These are phyloP conservation scores for Argya squamiceps DNA, from an alignment of 2,797 vertebrate species.

Conservation along the genomic window DNA sequence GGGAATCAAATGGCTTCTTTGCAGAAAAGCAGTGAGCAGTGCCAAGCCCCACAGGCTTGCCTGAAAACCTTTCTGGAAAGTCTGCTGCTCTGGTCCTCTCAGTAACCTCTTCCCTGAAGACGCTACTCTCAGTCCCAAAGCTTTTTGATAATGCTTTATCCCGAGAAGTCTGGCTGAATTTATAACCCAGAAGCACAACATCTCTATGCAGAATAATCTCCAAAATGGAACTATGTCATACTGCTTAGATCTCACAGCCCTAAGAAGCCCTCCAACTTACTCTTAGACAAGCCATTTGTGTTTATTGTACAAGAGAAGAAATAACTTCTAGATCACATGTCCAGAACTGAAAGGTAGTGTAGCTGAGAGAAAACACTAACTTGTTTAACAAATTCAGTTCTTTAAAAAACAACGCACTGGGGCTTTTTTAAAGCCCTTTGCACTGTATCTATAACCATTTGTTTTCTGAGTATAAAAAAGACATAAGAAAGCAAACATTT, in stretches of 20 bases:
- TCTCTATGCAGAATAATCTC: neutral
- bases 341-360: neutral
- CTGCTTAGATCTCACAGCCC: neutral
- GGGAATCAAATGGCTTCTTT: neutral
- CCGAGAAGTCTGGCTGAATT: neutral
- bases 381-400: neutral
- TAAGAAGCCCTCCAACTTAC: neutral
- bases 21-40: neutral
- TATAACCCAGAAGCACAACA: neutral
- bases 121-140: neutral
- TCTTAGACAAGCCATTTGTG: neutral
- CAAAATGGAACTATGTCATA: neutral
- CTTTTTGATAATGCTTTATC: neutral
- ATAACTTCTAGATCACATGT: neutral
- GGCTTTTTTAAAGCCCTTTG: neutral
- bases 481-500: slow-evolving; percentile 4
- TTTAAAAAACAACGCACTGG: neutral
- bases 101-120: neutral
- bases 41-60: neutral
- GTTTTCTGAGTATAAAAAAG: slow-evolving; percentile 15
- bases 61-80: neutral
- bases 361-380: neutral
- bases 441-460: neutral
- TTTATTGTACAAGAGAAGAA: neutral
- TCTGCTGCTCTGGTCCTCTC: neutral